Base-by-base conservation (phyloP, 1,140 invertebrate genomes). In the Listronotus bonariensis region DNA sequence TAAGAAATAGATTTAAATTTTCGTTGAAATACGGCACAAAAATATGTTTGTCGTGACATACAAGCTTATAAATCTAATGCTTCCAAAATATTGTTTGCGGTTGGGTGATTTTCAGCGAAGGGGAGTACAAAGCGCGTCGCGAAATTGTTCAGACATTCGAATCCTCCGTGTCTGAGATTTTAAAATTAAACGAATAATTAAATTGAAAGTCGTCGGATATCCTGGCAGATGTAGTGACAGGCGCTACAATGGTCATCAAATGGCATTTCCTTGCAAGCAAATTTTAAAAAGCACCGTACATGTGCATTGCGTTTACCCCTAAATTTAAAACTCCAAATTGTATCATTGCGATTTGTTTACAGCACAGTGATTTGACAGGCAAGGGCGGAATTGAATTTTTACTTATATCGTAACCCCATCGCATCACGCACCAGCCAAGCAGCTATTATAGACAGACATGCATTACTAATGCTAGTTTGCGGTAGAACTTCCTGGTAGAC, bases 201-300 rank as follows among this genome's bases (percentile, higher is more conserved):
- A 75, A 75, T 75, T 74, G 72, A 71, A 69, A 68, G 67, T 69
- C 68, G 72, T 72, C 72, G 71, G 72, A 75, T 74, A 71, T 75
- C 69, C 72, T 67, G 72, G 70, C 74, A 72, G 69, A 75, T 72
- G 71, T 72, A 70, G 60, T 65, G 64, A 70, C 62, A 67, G 65
- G 66, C 65, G 34, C 66, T 53, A 74, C 71, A 74, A 74, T 71
- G 66, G 65, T 57, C 68, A 68, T 72, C 69, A 72, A 67, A 67
- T 67, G 65, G 68, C 67, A 72, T 69, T 73, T 74, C 73, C 71
- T 72, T 67, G 42, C 62, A 68, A 68, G 55, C 65, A 61, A 73
- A 41, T 74, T 72, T 69, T 70, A 68, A 69, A 66, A 64, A 56
- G 52, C 66, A 49, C 55, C 59, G 51, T 36, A 48, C 68, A 56